phyloP scores from a whole-genome alignment of 1,140 invertebrate species.

The Tetramorium simillimum region DNA sequence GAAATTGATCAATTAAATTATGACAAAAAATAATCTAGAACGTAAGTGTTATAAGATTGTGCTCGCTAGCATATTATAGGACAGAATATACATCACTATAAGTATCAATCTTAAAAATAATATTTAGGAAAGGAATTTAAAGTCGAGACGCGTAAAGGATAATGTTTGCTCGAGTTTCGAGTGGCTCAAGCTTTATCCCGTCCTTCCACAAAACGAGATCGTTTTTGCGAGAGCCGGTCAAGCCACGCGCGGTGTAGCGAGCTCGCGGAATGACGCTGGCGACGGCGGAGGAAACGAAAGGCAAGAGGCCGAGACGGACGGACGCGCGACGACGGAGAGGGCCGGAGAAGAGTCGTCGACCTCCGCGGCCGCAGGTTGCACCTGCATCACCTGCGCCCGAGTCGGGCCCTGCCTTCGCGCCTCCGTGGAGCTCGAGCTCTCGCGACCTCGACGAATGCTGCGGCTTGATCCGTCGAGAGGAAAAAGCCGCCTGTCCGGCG shows the following conservation, averaged over 20 bases:
- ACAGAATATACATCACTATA: background rate
- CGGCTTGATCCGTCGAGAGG: slow-evolving; percentile 62
- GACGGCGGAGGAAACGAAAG: slow-evolving; percentile 57
- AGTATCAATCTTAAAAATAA: background rate
- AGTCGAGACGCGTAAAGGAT: background rate
- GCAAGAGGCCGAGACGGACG: slow-evolving; percentile 35
- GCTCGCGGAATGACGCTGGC: slow-evolving; percentile 5
- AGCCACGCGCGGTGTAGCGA: slow-evolving; percentile 14
- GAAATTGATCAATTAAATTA: background rate
- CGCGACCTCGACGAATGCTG: background rate
- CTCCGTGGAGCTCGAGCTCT: slow-evolving; percentile 1
- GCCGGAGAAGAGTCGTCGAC: slow-evolving; percentile 61
- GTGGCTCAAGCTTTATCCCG: background rate
- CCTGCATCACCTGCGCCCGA: slow-evolving; percentile 68
- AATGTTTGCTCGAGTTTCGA: background rate
- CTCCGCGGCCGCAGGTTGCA: slow-evolving; percentile 61
- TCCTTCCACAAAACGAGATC: background rate
- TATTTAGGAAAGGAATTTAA: background rate
- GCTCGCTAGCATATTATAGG: background rate
- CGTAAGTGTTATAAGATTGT: background rate
- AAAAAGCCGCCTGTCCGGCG: slow-evolving; percentile 57
- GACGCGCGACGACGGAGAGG: slow-evolving; percentile 19
- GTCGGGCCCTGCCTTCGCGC: slow-evolving; percentile 30
- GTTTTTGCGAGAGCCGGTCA: slow-evolving; percentile 52
- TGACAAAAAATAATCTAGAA: background rate